phyloP scores from a whole-genome alignment of 2,888 invertebrate genomes.

The Lapara coniferarum region DNA sequence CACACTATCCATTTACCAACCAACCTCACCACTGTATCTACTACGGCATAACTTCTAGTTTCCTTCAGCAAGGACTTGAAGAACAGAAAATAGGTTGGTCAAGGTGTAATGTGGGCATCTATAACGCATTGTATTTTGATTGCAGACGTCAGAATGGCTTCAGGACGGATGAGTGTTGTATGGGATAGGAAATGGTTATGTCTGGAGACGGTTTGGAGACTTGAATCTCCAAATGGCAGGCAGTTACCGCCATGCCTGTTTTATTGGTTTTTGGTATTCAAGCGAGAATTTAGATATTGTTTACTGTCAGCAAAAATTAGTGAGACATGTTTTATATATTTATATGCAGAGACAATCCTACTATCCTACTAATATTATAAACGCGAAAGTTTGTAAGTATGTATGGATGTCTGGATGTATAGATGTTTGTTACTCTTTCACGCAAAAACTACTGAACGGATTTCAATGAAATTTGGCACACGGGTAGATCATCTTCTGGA shows the following conservation, averaged over 20 bases:
- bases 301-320: too few relatives aligned
- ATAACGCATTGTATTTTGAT: constrained; percentile 83
- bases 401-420: too few relatives aligned
- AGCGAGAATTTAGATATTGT: constrained; percentile 39
- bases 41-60: constrained; percentile 26
- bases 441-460: too few relatives aligned
- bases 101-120: constrained; percentile 55
- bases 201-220: constrained; percentile 58
- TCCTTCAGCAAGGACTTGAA: not conserved
- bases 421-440: too few relatives aligned
- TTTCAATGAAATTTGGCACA: too few relatives aligned
- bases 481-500: too few relatives aligned
- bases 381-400: too few relatives aligned
- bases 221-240: constrained; percentile 63
- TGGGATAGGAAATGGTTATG: constrained; percentile 75
- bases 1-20: constrained; percentile 10
- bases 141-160: constrained; percentile 72
- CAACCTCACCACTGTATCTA: constrained; percentile 10
- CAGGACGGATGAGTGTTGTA: constrained; percentile 64
- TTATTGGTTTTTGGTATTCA: constrained; percentile 65
- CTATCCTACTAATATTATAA: too few relatives aligned
- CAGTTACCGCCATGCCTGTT: constrained; percentile 65
- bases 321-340: too few relatives aligned
- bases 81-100: not conserved
- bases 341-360: too few relatives aligned